phyloP scores from a whole-genome alignment of 2,797 vertebrate genomes.

The Phaenicophaeus curvirostris region DNA sequence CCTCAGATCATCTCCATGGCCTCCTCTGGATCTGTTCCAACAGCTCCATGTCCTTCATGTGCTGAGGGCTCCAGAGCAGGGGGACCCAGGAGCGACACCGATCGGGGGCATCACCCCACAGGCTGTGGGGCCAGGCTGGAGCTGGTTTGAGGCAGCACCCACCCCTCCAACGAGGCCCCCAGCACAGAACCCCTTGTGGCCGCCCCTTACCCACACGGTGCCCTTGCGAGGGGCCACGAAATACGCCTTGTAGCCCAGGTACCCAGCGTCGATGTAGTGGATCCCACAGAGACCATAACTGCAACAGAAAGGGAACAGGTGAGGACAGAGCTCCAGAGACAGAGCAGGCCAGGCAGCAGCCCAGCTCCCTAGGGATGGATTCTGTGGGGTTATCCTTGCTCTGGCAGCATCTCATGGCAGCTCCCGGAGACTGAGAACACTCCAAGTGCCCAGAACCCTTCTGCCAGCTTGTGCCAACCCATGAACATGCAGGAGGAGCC shows the following conservation, averaged over 20 bases:
- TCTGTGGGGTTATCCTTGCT: background rate
- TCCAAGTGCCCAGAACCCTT: background rate
- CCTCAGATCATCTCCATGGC: too few relatives aligned
- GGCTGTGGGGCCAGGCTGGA: background rate
- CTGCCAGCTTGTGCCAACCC: background rate
- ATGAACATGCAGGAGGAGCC: background rate
- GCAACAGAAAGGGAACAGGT: background rate
- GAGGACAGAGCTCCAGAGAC: accelerated
- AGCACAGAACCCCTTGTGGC: background rate
- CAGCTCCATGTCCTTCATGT: too few relatives aligned
- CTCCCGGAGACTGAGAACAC: background rate
- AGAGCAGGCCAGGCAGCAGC: accelerated
- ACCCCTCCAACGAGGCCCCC: background rate
- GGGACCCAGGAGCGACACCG: background rate
- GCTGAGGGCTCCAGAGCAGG: too few relatives aligned
- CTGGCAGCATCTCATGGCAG: background rate
- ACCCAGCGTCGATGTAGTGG: constrained; percentile 89
- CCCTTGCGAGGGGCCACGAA: constrained; percentile 85
- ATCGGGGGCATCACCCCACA: accelerated
- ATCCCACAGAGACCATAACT: constrained; percentile 88
- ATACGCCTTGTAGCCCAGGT: constrained; percentile 81
- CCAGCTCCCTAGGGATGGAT: background rate
- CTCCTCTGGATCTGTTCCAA: too few relatives aligned
- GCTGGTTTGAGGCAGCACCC: too few relatives aligned
- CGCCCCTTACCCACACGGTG: constrained; percentile 88